Evolutionary conservation across 2,888 invertebrate species (phyloP), one percentile per base, ranked within the genome.

Genomic region (Tetragonula carbonaria): DNA sequence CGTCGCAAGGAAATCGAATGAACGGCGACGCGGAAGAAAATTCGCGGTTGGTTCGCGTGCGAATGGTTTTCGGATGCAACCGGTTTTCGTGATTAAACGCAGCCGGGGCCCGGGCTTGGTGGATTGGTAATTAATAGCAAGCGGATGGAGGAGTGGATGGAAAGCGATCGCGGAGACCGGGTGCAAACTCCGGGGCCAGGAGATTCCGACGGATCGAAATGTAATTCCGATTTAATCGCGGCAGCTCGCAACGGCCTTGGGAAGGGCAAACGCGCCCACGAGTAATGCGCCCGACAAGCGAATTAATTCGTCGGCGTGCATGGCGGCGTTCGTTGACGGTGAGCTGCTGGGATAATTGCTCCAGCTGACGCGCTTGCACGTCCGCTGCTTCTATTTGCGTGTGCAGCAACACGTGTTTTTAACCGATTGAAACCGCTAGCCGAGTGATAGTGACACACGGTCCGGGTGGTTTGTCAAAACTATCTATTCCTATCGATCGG

Each of bases 161-260:
- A 8, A 57, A 23, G 13, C 38, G n/a, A 4, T 16, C 3, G 2
- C 4, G n/a, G 45, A n/a, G 21, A 33, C 18, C 21, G 6, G 18
- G 59, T 8, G 45, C 45, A 45, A 45, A 45, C 45, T 45, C 45
- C 45, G 0, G 8, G 45, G 8, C 45, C 8, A 53, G 62, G 65
- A 76, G 80, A 70, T 85, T 82, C 82, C 76, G 62, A 38, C 82
- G 59, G 75, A 80, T 86, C 83, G 83, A 77, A 80, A 55, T 57
- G 78, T 82, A 85, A 90, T 86, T 78, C 72, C 71, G 80, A 75
- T 89, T 87, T 83, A 87, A 89, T 87, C 86, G 85, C 57, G 84
- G 87, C 73, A 65, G 68, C 53, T 76, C 71, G 28, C 51, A 76
- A 71, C 73, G 76, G 57, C 63, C 65, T 78, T 70, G 71, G 71